Base-by-base conservation (phyloP, 1,140 invertebrate genomes). In the Drosophila mojavensis region DNA sequence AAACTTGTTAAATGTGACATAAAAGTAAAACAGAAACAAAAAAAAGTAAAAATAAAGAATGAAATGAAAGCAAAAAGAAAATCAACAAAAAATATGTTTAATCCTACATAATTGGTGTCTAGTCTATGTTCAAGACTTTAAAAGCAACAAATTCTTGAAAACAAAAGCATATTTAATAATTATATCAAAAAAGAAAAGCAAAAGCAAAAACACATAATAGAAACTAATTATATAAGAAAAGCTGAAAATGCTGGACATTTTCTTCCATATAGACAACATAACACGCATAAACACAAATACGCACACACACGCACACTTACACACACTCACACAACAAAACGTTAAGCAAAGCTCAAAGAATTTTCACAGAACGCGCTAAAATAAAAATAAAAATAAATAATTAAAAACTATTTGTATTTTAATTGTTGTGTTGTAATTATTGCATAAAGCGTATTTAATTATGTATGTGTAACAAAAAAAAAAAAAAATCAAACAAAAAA, bases 371-470 rank as follows among this genome's bases (percentile, higher is more conserved):
- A 67, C 56, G 24, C 65, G 64, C 70, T 63, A 74, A 71, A 41
- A 69, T 55, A 55, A 73, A 26, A n/a, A 53, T 54, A 62, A 78
- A 60, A 75, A 54, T 24, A 71, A 74, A 50, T 67, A 77, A 74
- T 63, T 65, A 81, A 81, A 78, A 76, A 65, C 56, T 86, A 86
- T 90, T 90, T 82, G 71, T 86, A 86, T 78, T 90, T 90, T 90
- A 90, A 90, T 75, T 90, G 88, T 90, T 90, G 88, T 90, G 88
- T 90, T 90, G 86, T 90, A 90, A 89, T 89, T 89, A 89, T 84
- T 17, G 84, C 84, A 83, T 84, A 88, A 89, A 81, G 77, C 81
- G 81, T 89, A 89, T 90, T 83, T 83, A 84, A 84, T 90, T 89
- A 89, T 89, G 84, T 90, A 82, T 90, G 80, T 86, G 72, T 80